Base-by-base conservation (phyloP, 1,140 invertebrate genomes). In the Anthonomus grandis region DNA sequence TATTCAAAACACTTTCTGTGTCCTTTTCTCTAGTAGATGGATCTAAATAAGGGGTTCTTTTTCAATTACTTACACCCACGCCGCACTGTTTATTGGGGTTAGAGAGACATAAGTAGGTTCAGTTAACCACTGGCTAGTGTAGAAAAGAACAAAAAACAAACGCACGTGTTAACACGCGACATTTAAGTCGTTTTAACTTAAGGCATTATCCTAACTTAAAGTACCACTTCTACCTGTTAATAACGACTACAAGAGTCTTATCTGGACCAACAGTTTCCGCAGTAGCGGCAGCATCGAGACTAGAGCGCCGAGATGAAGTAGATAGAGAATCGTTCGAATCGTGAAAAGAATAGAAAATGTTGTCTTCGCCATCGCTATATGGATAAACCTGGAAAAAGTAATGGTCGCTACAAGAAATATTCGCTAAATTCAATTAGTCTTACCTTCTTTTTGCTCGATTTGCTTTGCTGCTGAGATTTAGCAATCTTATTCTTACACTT, bases 301-400 rank as follows among this genome's bases (percentile, higher is more conserved):
- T 77, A n/a, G 77, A 79, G 0, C 79, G 67, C 24, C 78, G 65
- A 17, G 63, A 65, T 1, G 67, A 71, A 17, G 69, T 71, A 24
- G 66, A 68, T 18, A 70, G 47, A 15, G 67, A 69, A 65, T 75
- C 64, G 37, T 70, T 68, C 0, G 70, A 72, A 55, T 74, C 70
- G 42, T 72, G 62, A 22, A 71, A 54, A 3, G 67, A 66, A 51
- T 82, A 81, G 54, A 83, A 81, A 9, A 82, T 75, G 59, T 75
- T 76, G 41, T 84, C 81, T 64, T 84, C 82, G 1, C 81, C 81
- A 57, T 83, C 81, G 46, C 80, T 82, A 38, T 77, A 80, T 2
- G 82, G 81, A 65, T 83, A 82, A 6, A 81, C 76, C 48, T 80
- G 49, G 2, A 59, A 56, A 34, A 3, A 17, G 37, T 48, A 2